Evolutionary conservation across 2,888 invertebrate species (phyloP), one percentile per base, ranked within the genome.

Genomic region (Mellilla xanthometata): DNA sequence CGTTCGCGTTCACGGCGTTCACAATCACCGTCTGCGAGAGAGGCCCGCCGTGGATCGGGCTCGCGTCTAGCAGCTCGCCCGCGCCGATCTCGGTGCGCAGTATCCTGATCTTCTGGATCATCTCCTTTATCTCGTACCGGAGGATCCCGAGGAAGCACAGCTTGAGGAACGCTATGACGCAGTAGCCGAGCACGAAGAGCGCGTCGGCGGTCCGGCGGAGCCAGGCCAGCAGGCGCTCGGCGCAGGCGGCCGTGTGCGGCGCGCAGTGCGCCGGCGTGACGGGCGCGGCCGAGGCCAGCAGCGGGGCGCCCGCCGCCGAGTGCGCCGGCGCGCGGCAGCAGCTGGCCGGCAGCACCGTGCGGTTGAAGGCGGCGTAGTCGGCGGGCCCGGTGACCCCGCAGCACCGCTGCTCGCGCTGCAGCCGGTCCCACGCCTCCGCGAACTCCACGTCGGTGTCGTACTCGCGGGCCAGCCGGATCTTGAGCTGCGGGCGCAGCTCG

Each of bases 81-180:
- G 90, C 86, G 32, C 92, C 91, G 56, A 92, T 77, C 70, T 95
- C 94, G 49, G 91, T 93, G 65, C 93, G 93, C 52, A 96, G 89
- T 74, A 96, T 92, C 69, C 94, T 93, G 75, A 96, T 96, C 89
- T 96, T 96, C 79, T 96, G 95, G 72, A 96, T 96, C 96, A 96
- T 96, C 82, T 96, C 96, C 59, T 94, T 93, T 72, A 96, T 96
- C 90, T 96, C 96, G 89, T 95, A 95, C 49, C 95, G 93, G 63
- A 96, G 91, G 64, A 96, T 95, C 52, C 95, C 96, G 56, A 96
- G 93, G 91, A 96, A 96, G 91, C 96, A 95, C 81, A 96, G 91
- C 86, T 96, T 96, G 63, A 96, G 91, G 89, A 96, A 96, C 66
- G 96, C 95, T 66, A 96, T 94, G 54, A 96, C 96, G 87, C 96